Conservation (phyloP, 2,797 vertebrate species). For the Antrozous pallidus region DNA sequence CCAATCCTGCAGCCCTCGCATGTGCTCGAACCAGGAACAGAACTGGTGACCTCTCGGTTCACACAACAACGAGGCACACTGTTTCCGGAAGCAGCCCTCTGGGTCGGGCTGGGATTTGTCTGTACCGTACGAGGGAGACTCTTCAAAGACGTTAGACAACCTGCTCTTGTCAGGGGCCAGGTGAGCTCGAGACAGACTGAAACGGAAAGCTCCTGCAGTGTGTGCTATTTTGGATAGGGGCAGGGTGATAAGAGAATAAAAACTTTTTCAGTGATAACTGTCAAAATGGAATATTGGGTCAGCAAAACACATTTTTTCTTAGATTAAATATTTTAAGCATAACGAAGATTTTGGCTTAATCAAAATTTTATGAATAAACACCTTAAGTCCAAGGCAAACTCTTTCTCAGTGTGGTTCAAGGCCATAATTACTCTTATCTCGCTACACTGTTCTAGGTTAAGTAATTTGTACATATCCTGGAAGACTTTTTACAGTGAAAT, state of each 20-base stretch:
- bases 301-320: neutral
- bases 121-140: neutral
- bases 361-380: neutral
- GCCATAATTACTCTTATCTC: neutral
- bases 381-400: slow-evolving; percentile 16
- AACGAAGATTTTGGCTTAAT: slow-evolving; percentile 11
- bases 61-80: neutral
- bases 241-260: neutral
- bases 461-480: neutral
- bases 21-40: too few relatives aligned
- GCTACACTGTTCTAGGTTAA: neutral
- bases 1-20: too few relatives aligned
- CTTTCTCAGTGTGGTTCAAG: neutral
- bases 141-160: neutral
- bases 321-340: slow-evolving; percentile 5
- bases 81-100: neutral
- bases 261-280: neutral
- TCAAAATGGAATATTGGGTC: neutral
- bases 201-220: neutral
- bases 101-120: neutral
- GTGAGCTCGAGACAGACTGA: neutral
- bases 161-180: neutral
- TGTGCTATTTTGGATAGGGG: neutral
- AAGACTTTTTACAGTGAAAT: neutral
- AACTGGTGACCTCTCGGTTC: too few relatives aligned